Evolutionary conservation across 2,888 invertebrate species (phyloP).

Genomic region (Eurois occulta): DNA sequence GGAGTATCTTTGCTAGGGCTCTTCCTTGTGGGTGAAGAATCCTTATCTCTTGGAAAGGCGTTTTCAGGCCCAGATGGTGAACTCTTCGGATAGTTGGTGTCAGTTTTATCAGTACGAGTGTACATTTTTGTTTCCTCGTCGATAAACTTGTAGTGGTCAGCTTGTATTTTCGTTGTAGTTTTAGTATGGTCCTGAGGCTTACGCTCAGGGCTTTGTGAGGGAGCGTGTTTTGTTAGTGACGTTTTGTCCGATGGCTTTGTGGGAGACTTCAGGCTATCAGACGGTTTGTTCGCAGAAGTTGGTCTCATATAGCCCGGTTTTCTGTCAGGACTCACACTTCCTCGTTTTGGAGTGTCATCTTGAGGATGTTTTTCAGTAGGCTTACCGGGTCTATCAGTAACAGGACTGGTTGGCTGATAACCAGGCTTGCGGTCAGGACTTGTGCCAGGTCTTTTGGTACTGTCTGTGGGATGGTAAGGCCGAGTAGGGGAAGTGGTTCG

Average conservation of each 20-base stretch:
- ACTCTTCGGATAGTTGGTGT: constrained; percentile 52
- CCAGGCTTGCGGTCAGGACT: constrained; percentile 68
- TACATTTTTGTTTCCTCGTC: constrained; percentile 86
- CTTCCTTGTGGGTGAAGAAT: constrained; percentile 68
- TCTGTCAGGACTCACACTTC: constrained; percentile 70
- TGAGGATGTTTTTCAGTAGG: constrained; percentile 39
- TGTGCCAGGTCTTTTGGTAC: constrained; percentile 39
- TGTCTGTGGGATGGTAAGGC: constrained; percentile 33
- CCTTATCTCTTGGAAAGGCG: constrained; percentile 57
- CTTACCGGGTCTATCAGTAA: constrained; percentile 29
- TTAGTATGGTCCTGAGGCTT: constrained; percentile 60
- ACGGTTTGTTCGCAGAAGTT: constrained; percentile 71
- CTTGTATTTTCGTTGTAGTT: constrained; percentile 69
- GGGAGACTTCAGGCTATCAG: constrained; percentile 63
- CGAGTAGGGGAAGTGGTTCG: constrained; percentile 55
- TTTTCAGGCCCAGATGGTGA: constrained; percentile 18
- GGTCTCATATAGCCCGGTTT: constrained; percentile 81
- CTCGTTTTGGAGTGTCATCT: constrained; percentile 49
- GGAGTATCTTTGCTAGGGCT: constrained; percentile 68
- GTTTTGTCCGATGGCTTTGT: constrained; percentile 69
- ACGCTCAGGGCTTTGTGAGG: constrained; percentile 70
- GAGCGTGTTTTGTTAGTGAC: constrained; percentile 64
- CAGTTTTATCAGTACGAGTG: constrained; percentile 70
- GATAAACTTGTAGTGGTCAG: constrained; percentile 83
- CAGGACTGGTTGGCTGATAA: constrained; percentile 36